Percentiles rank a stretch among this genome's conserved stretches.
Conservation (phyloP, 1,140 invertebrate genomes). For the Hyposmocoma kahamanoa region DNA sequence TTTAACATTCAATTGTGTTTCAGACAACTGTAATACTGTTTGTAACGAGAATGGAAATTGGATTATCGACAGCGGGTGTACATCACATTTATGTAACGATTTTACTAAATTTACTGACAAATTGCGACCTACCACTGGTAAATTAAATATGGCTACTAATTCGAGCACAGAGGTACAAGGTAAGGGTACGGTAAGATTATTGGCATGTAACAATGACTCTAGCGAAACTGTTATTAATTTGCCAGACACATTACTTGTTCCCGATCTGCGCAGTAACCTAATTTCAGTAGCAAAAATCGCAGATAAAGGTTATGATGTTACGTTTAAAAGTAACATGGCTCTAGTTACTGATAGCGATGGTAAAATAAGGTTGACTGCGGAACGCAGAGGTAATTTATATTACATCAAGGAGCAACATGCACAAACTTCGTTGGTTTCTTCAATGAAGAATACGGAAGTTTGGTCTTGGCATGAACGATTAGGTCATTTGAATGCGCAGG, state of each 20-base stretch:
- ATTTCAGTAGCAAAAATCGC: constrained; percentile 5
- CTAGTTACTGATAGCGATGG: neutral
- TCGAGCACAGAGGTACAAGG: neutral
- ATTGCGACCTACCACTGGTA: too few species aligned
- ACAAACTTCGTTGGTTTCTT: neutral
- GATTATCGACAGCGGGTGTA: neutral
- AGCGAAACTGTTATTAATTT: neutral
- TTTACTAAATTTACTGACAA: neutral
- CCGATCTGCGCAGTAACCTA: neutral
- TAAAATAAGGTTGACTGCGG: neutral
- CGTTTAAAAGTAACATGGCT: neutral
- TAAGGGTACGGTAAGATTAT: neutral
- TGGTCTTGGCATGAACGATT: constrained; percentile 8
- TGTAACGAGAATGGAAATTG: neutral
- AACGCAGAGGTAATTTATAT: constrained; percentile 8
- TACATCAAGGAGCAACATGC: neutral
- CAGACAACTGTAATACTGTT: neutral
- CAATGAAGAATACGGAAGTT: neutral
- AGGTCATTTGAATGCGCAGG: constrained; percentile 8
- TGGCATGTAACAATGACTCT: too few species aligned
- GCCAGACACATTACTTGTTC: neutral
- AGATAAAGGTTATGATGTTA: neutral
- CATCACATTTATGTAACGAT: neutral
- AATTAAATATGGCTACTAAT: neutral
- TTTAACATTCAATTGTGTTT: neutral